These are phyloP conservation scores for Pao palembangensis DNA, from an alignment of 2,113 vertebrate species.

Conservation along the genomic window DNA sequence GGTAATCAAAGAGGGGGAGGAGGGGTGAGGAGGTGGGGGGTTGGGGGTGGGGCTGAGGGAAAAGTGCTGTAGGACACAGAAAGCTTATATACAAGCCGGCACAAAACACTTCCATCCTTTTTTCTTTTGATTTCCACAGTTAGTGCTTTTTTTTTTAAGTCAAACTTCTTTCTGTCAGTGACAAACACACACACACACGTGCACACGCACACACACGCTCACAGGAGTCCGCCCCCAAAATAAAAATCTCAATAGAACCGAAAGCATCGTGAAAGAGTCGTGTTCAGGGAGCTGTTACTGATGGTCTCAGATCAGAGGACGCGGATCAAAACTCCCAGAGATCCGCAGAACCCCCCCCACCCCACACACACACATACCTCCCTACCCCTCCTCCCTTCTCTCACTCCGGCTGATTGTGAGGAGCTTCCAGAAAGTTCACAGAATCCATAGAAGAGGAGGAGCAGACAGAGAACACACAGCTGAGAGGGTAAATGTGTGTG, in stretches of 20 bases:
- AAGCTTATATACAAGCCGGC: slow-evolving; percentile 78
- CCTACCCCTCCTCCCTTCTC: slow-evolving; percentile 3
- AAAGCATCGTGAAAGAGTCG: slow-evolving; percentile 21
- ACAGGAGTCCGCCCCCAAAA: slow-evolving; percentile 8
- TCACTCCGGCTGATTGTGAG: slow-evolving; percentile 53
- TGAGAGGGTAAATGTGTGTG: slow-evolving; percentile 14
- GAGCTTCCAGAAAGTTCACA: slow-evolving; percentile 14
- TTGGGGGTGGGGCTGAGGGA: slow-evolving; percentile 36
- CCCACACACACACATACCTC: not conserved
- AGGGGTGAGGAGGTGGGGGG: slow-evolving; percentile 26
- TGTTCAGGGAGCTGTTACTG: slow-evolving; percentile 24
- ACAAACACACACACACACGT: slow-evolving; percentile 23
- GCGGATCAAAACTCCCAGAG: not conserved
- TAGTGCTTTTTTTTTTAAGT: slow-evolving; percentile 25
- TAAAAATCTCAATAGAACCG: slow-evolving; percentile 15
- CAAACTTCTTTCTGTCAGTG: slow-evolving; percentile 34
- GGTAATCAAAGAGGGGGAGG: slow-evolving; percentile 35
- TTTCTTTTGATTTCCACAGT: slow-evolving; percentile 6
- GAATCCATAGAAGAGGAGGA: slow-evolving; percentile 9
- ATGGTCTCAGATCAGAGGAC: not conserved
- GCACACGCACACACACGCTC: not conserved
- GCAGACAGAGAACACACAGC: not conserved
- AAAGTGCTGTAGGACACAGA: slow-evolving; percentile 76
- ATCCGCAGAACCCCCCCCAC: slow-evolving; percentile 13
- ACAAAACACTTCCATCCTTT: slow-evolving; percentile 24